Evolutionary conservation across 2,113 vertebrate species (phyloP).

Genomic region (Burhinus bistriatus): DNA sequence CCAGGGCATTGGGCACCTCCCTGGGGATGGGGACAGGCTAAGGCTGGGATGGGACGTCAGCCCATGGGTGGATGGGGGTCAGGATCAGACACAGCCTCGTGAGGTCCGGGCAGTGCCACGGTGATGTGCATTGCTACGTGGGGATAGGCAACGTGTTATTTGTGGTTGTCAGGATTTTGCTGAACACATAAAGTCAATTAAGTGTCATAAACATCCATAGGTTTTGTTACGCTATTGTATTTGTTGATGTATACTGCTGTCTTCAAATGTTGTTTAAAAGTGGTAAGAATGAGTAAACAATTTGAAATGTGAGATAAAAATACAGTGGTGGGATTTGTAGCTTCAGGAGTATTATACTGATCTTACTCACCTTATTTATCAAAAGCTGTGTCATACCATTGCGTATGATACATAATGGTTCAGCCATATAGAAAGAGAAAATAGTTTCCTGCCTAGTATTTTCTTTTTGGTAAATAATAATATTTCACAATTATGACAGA

Average conservation of each 20-base stretch:
- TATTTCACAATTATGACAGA: not conserved
- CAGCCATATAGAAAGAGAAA: not conserved
- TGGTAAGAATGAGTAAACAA: not conserved
- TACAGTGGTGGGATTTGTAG: not conserved
- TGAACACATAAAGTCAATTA: not conserved
- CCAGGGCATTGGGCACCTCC: accelerated
- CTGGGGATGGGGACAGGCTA: not conserved
- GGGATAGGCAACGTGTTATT: not conserved
- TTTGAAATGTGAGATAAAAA: not conserved
- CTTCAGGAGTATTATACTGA: not conserved
- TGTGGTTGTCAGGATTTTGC: not conserved
- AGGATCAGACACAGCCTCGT: not conserved
- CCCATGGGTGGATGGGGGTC: too few relatives aligned
- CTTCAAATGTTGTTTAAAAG: not conserved
- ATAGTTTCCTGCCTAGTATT: not conserved
- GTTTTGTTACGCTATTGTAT: not conserved
- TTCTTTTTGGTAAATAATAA: not conserved
- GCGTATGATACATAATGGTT: not conserved
- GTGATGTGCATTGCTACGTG: accelerated
- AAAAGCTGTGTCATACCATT: not conserved
- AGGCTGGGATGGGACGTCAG: not conserved
- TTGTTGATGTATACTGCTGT: not conserved
- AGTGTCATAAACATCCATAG: not conserved
- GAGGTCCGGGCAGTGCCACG: not conserved
- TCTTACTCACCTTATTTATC: not conserved